These are phyloP conservation scores for Alosa sapidissima DNA, from an alignment of 2,797 vertebrate genomes.

Conservation along the genomic window DNA sequence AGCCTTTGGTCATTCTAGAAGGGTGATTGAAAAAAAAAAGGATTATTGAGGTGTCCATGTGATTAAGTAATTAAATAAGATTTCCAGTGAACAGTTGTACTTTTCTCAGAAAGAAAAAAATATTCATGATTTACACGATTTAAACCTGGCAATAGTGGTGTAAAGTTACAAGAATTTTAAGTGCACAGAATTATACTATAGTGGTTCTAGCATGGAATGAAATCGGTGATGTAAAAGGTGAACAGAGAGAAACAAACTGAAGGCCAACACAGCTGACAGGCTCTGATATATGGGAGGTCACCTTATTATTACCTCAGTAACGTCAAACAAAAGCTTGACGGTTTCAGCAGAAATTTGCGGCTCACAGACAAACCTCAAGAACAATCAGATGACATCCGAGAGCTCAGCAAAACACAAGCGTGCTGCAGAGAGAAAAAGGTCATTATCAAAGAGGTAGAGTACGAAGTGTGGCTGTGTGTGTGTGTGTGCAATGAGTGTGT, in stretches of 20 bases:
- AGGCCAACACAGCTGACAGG: background rate
- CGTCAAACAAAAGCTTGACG: background rate
- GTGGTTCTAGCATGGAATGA: background rate
- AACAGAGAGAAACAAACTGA: background rate
- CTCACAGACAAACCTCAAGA: slow-evolving; percentile 9
- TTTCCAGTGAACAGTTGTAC: too few relatives aligned
- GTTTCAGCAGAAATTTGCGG: slow-evolving; percentile 19
- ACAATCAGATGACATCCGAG: slow-evolving; percentile 22
- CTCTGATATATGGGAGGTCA: background rate
- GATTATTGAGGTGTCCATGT: too few relatives aligned
- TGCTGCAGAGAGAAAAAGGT: slow-evolving; percentile 3
- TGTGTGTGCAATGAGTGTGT: background rate
- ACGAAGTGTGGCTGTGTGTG: background rate
- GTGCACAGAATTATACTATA: background rate
- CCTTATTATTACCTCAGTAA: background rate
- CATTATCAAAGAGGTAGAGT: background rate
- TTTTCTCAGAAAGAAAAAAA: too few relatives aligned
- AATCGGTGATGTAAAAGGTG: background rate
- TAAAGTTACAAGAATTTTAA: too few relatives aligned
- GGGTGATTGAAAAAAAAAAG: too few relatives aligned
- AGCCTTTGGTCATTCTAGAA: too few relatives aligned
- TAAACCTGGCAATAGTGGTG: too few relatives aligned
- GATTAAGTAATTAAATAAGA: too few relatives aligned
- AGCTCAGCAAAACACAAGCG: slow-evolving; percentile 7
- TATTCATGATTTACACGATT: too few relatives aligned